Evolutionary conservation across 1,140 invertebrate genomes (phyloP).

Genomic region (Drosophila takahashii): DNA sequence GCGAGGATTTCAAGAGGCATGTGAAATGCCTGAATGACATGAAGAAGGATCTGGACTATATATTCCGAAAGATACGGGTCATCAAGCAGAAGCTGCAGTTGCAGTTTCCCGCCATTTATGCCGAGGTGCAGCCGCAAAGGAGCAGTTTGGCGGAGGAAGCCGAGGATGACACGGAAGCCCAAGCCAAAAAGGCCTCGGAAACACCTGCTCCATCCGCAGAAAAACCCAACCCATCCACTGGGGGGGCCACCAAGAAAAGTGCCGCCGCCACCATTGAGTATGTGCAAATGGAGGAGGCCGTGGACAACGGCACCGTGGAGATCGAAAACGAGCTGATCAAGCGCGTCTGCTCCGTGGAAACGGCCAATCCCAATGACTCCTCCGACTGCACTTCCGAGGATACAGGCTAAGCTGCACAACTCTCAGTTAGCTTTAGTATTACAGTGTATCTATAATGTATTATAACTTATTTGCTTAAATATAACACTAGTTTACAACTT

Average conservation of each 20-base stretch:
- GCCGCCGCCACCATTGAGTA: conserved; percentile 76
- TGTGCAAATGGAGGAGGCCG: conserved; percentile 83
- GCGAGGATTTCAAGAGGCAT: conserved; percentile 95
- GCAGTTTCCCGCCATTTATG: conserved; percentile 95
- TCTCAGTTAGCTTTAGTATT: conserved; percentile 10
- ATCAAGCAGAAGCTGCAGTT: conserved; percentile 93
- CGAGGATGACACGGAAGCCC: conserved; percentile 85
- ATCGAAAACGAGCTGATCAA: conserved; percentile 83
- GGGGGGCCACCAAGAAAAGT: conserved; percentile 33
- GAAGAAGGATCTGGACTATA: conserved; percentile 89
- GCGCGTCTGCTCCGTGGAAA: conserved; percentile 78
- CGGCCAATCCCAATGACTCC: conserved; percentile 82
- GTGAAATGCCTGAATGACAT: conserved; percentile 91
- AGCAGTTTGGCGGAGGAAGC: conserved; percentile 88
- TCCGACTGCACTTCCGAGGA: conserved; percentile 84
- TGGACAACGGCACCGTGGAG: conserved; percentile 77
- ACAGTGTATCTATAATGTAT: conserved; percentile 2
- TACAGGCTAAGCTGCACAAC: conserved; percentile 53
- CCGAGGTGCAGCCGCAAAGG: conserved; percentile 86
- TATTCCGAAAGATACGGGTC: conserved; percentile 89
- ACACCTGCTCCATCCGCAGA: neutral
- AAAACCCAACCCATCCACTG: neutral
- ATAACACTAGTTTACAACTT: too few species aligned
- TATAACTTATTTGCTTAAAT: conserved; percentile 81
- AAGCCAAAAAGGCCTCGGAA: conserved; percentile 1